Conservation (phyloP, 2,888 invertebrate genomes). For the Eupithecia exiguata region DNA sequence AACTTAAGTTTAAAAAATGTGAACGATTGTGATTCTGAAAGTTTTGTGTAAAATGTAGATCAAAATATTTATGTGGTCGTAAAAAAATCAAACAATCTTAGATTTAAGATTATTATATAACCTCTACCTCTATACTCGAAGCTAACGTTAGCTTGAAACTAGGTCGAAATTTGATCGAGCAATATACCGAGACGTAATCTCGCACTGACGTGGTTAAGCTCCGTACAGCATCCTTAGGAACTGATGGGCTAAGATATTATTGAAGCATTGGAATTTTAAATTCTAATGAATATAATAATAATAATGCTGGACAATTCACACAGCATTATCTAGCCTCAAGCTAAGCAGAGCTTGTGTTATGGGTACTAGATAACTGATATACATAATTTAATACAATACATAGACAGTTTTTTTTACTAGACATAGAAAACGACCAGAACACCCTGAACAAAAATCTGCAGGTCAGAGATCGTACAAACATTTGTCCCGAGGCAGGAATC, state of each 20-base stretch:
- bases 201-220: constrained; percentile 22
- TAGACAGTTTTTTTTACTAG: no score
- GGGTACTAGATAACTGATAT: no score
- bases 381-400: no score
- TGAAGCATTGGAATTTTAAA: constrained; percentile 30
- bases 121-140: neutral
- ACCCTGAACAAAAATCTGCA: no score
- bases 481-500: no score
- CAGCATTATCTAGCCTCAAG: no score
- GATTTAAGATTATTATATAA: neutral
- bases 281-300: no score
- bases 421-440: no score
- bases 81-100: neutral
- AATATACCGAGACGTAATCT: constrained; percentile 33
- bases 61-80: neutral
- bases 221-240: constrained; percentile 24
- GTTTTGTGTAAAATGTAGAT: neutral
- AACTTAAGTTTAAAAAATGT: constrained; percentile 3
- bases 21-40: neutral
- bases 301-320: no score
- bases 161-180: constrained; percentile 36
- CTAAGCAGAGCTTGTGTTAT: no score
- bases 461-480: no score
- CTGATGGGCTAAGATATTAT: constrained; percentile 35
- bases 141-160: constrained; percentile 31